A percentile compares a stretch with the other conserved stretches of the same genome.
These are phyloP conservation scores for Encarsia formosa DNA, from an alignment of 2,888 invertebrate genomes.

Conservation along the genomic window DNA sequence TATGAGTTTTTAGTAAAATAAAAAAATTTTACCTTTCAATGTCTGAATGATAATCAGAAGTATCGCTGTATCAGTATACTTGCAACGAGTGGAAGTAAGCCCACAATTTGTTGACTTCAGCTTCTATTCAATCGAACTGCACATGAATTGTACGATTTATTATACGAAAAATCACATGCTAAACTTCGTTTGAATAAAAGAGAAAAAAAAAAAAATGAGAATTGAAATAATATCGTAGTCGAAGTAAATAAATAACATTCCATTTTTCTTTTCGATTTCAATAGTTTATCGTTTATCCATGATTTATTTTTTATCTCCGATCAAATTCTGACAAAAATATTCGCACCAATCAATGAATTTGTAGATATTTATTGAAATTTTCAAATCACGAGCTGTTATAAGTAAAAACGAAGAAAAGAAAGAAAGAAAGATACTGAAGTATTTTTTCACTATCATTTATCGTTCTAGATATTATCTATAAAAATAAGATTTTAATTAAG, in stretches of 20 bases:
- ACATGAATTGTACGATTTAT: constrained; percentile 20
- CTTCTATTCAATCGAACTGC: constrained; percentile 14
- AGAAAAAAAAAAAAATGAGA: not conserved
- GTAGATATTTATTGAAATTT: too few relatives aligned
- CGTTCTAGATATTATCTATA: constrained; percentile 24
- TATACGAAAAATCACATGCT: not conserved
- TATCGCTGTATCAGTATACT: constrained; percentile 20
- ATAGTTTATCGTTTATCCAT: not conserved
- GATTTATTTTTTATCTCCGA: constrained; percentile 9
- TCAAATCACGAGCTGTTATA: too few relatives aligned
- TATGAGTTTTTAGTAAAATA: constrained; percentile 8
- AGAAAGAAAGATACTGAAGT: too few relatives aligned
- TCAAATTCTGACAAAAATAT: too few relatives aligned
- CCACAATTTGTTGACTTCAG: constrained; percentile 10
- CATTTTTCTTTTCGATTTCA: constrained; percentile 19
- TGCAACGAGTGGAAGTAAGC: constrained; percentile 3
- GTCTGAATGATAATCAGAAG: constrained; percentile 17
- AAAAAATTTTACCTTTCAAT: constrained; percentile 2
- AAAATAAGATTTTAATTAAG: constrained; percentile 14
- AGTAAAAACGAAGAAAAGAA: constrained; percentile 7
- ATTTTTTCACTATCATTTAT: constrained; percentile 26
- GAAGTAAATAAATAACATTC: constrained; percentile 26
- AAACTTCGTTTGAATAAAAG: constrained; percentile 7
- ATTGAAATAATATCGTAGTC: constrained; percentile 21
- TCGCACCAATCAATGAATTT: too few relatives aligned